Evolutionary conservation across 2,888 invertebrate species (phyloP).

Genomic region (Tryphoninae sp.): DNA sequence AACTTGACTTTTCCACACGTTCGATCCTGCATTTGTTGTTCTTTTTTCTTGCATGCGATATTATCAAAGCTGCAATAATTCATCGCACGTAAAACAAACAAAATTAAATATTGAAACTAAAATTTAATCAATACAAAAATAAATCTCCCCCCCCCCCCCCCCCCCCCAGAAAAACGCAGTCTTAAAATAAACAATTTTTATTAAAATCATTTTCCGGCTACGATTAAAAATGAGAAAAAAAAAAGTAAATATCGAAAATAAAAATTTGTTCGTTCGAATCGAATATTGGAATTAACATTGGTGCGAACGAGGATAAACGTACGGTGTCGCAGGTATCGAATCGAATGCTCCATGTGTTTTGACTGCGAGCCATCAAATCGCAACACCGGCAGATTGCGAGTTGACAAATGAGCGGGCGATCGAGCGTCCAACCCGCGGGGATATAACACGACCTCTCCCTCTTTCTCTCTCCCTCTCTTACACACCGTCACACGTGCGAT

Average conservation of each 20-base stretch:
- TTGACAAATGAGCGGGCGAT: constrained; percentile 78
- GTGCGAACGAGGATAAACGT: not conserved
- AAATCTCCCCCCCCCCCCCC: too few relatives aligned
- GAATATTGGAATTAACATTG: not conserved
- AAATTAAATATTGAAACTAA: not conserved
- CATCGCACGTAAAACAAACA: constrained; percentile 46
- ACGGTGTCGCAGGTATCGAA: constrained; percentile 54
- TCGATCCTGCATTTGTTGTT: constrained; percentile 35
- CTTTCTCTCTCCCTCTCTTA: constrained; percentile 21
- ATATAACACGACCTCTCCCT: constrained; percentile 16
- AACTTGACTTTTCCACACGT: constrained; percentile 60
- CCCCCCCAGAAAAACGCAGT: too few relatives aligned
- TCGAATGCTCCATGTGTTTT: constrained; percentile 72
- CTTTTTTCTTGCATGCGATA: constrained; percentile 35
- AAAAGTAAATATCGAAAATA: not conserved
- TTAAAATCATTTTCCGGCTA: not conserved
- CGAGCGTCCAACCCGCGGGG: constrained; percentile 59
- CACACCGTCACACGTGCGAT: constrained; percentile 41
- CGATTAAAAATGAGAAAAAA: constrained; percentile 1
- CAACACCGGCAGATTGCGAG: constrained; percentile 77
- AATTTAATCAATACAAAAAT: too few relatives aligned
- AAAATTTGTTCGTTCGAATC: not conserved
- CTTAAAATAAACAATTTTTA: not conserved
- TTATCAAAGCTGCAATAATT: constrained; percentile 36
- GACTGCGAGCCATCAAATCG: constrained; percentile 76